Evolutionary conservation across 2,113 vertebrate genomes (phyloP).

Genomic region (Oryzias woworae): DNA sequence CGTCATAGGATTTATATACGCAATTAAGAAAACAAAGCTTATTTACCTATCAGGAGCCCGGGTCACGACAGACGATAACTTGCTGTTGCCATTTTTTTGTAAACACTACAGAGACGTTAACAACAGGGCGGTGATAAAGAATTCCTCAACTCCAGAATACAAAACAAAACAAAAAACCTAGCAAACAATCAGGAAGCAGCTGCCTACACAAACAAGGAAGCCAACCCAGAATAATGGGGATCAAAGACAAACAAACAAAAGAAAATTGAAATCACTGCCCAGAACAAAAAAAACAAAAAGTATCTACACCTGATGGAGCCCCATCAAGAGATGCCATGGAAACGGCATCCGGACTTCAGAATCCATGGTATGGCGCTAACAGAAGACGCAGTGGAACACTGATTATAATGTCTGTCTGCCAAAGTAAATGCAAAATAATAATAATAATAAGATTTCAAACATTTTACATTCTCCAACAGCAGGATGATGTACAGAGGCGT

Average conservation of each 20-base stretch:
- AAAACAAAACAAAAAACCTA: slow-evolving; percentile 54
- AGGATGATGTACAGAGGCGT: slow-evolving; percentile 55
- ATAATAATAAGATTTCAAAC: slow-evolving; percentile 63
- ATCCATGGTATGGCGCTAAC: slow-evolving; percentile 39
- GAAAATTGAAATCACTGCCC: slow-evolving; percentile 58
- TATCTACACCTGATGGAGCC: slow-evolving; percentile 66
- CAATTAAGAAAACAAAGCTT: slow-evolving; percentile 81
- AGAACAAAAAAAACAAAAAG: slow-evolving; percentile 68
- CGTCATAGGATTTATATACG: slow-evolving; percentile 61
- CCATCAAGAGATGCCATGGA: slow-evolving; percentile 46
- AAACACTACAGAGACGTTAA: slow-evolving; percentile 74
- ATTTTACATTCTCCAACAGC: slow-evolving; percentile 78
- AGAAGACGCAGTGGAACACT: slow-evolving; percentile 47
- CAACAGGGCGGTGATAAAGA: slow-evolving; percentile 56
- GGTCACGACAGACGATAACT: slow-evolving; percentile 81
- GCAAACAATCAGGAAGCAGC: slow-evolving; percentile 79
- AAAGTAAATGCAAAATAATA: slow-evolving; percentile 50
- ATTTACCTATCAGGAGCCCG: slow-evolving; percentile 84
- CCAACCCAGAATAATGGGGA: slow-evolving; percentile 70
- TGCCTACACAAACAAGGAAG: slow-evolving; percentile 85
- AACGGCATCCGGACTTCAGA: slow-evolving; percentile 26
- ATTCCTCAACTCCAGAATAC: slow-evolving; percentile 64
- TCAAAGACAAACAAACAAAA: slow-evolving; percentile 23
- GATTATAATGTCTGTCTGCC: slow-evolving; percentile 57
- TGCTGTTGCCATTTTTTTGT: slow-evolving; percentile 73